Evolutionary conservation across 2,113 vertebrate genomes (phyloP).

Genomic region (Callaeas wilsoni): DNA sequence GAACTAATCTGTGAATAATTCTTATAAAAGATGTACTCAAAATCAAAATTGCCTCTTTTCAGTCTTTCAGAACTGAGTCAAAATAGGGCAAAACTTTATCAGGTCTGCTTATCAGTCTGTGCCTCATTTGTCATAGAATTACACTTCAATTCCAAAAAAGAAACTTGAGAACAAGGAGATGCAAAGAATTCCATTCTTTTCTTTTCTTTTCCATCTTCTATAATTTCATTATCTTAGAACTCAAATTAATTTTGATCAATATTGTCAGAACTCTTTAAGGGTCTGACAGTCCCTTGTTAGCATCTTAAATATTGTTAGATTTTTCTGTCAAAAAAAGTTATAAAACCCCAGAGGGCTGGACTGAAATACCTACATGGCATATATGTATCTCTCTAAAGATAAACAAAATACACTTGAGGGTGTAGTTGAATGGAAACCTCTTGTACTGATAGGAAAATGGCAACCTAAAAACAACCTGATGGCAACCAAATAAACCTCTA

Average conservation of each 20-base stretch:
- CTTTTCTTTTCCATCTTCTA: background rate
- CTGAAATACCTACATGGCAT: background rate
- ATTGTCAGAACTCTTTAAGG: background rate
- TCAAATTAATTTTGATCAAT: background rate
- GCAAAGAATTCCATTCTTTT: background rate
- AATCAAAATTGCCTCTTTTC: background rate
- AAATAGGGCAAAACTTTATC: background rate
- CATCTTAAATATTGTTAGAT: background rate
- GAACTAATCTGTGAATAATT: background rate
- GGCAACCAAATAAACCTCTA: background rate
- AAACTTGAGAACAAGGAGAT: background rate
- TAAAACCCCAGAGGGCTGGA: background rate
- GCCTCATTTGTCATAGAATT: background rate
- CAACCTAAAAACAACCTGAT: background rate
- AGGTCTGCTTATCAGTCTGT: background rate
- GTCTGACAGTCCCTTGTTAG: background rate
- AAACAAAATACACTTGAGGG: background rate
- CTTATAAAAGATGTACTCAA: background rate
- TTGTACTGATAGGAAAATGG: background rate
- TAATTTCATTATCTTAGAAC: background rate
- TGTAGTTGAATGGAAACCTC: background rate
- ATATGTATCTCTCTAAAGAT: background rate
- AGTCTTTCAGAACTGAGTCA: background rate
- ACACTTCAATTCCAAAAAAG: background rate
- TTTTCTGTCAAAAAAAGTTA: background rate